Conservation (phyloP, 2,888 invertebrate genomes). For the Glomeris marginata region DNA sequence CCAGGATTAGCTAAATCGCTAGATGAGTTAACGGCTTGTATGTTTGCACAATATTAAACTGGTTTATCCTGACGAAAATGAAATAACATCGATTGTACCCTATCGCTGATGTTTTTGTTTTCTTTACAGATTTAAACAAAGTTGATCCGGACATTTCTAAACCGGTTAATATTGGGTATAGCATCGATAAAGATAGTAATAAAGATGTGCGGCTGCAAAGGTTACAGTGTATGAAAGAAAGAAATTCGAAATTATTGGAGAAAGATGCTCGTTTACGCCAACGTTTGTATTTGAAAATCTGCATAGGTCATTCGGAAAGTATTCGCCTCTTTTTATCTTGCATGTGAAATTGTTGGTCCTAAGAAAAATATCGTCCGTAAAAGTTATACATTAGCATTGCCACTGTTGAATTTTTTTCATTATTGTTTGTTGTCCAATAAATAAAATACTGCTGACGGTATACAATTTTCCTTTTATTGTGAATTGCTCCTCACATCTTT, state of each 20-base stretch:
- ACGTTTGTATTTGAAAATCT: constrained; percentile 31
- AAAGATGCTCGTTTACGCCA: constrained; percentile 35
- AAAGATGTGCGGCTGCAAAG: constrained; percentile 42
- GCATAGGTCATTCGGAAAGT: background rate
- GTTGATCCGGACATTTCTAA: constrained; percentile 41
- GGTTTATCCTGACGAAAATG: too few species aligned
- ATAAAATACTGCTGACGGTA: too few species aligned
- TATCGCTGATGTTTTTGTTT: too few species aligned
- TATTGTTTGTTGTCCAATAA: too few species aligned
- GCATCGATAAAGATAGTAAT: constrained; percentile 28
- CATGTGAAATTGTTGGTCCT: background rate
- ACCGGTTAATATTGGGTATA: constrained; percentile 49
- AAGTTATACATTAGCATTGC: too few species aligned
- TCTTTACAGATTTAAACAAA: constrained; percentile 33
- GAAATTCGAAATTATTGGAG: constrained; percentile 47
- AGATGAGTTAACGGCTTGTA: too few species aligned
- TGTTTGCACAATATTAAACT: too few species aligned
- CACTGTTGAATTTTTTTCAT: background rate
- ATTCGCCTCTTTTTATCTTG: background rate
- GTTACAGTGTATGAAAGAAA: constrained; percentile 35
- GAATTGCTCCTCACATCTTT: background rate
- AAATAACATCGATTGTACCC: too few species aligned
- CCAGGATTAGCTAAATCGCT: too few species aligned
- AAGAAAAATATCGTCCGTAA: too few species aligned
- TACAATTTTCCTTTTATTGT: background rate